phyloP scores from a whole-genome alignment of 2,888 invertebrate species.

The Andrena hattorfiana region DNA sequence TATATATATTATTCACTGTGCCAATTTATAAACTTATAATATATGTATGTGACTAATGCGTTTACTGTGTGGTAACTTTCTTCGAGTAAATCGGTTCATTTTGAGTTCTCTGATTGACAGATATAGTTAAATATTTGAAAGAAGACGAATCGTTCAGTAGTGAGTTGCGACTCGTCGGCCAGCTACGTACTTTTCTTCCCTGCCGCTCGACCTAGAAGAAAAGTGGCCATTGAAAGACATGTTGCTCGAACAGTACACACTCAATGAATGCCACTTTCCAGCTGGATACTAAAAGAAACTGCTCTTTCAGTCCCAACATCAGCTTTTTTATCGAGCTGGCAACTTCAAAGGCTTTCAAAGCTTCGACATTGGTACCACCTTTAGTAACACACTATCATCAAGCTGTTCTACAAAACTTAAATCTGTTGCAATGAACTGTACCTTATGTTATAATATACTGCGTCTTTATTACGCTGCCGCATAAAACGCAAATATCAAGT shows the following conservation, averaged over 20 bases:
- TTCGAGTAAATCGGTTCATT: background rate
- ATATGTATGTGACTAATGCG: too few relatives aligned
- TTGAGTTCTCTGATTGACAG: background rate
- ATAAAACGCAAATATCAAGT: background rate
- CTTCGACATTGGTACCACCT: conserved; percentile 27
- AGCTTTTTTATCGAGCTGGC: conserved; percentile 44
- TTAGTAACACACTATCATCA: conserved; percentile 38
- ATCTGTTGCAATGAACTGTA: conserved; percentile 6
- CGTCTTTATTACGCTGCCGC: background rate
- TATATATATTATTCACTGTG: too few relatives aligned
- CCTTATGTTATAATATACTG: background rate
- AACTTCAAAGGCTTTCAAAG: conserved; percentile 40
- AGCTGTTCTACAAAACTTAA: conserved; percentile 25
- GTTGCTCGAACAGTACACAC: conserved; percentile 48
- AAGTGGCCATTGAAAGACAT: conserved; percentile 65
- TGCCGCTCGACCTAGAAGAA: conserved; percentile 46
- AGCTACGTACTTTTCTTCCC: conserved; percentile 46
- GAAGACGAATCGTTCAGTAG: conserved; percentile 50
- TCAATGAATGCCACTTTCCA: conserved; percentile 63
- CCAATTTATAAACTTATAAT: too few relatives aligned
- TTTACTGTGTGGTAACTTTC: too few relatives aligned
- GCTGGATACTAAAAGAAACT: conserved; percentile 57
- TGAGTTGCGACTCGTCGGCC: conserved; percentile 45
- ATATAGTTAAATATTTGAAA: conserved; percentile 29
- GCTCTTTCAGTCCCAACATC: conserved; percentile 39